phyloP scores from a whole-genome alignment of 2,888 invertebrate genomes.

The Drosophila ustulata region DNA sequence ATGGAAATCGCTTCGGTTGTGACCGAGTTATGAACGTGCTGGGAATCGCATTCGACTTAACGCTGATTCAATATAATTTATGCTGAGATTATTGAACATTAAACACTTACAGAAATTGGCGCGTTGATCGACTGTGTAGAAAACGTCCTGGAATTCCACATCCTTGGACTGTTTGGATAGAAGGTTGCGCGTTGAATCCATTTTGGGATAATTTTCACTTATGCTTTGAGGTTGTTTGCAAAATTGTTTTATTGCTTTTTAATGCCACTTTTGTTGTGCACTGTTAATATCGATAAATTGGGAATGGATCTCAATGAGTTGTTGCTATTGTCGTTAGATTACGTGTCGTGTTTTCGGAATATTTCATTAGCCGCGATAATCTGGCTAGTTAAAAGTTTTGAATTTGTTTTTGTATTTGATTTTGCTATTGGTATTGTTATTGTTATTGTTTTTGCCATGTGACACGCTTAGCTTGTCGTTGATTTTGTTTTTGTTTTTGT shows the following conservation, averaged over 20 bases:
- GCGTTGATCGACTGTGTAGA: slow-evolving; percentile 81
- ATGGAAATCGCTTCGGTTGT: not conserved
- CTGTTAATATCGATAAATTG: slow-evolving; percentile 14
- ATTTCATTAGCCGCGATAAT: slow-evolving; percentile 63
- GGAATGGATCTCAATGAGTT: slow-evolving; percentile 10
- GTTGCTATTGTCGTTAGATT: slow-evolving; percentile 13
- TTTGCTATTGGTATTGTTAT: slow-evolving; percentile 17
- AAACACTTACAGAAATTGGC: slow-evolving; percentile 81
- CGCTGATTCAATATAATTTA: not conserved
- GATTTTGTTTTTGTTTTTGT: slow-evolving; percentile 29
- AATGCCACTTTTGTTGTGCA: slow-evolving; percentile 29
- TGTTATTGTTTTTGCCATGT: slow-evolving; percentile 45
- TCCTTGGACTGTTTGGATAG: slow-evolving; percentile 78
- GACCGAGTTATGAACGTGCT: not conserved
- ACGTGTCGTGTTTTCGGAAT: slow-evolving; percentile 72
- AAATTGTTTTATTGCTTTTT: slow-evolving; percentile 28
- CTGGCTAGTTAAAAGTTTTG: slow-evolving; percentile 21
- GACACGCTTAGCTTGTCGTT: slow-evolving; percentile 42
- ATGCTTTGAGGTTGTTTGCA: slow-evolving; percentile 6
- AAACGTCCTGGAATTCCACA: slow-evolving; percentile 85
- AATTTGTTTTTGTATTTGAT: slow-evolving; percentile 14
- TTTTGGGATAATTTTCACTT: slow-evolving; percentile 16
- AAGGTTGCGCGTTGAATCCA: slow-evolving; percentile 65
- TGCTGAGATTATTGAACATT: not conserved
- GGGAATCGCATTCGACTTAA: not conserved